Evolutionary conservation across 2,797 vertebrate genomes (phyloP), one percentile per base, ranked within the genome.

Genomic region (Trematomus bernacchii): DNA sequence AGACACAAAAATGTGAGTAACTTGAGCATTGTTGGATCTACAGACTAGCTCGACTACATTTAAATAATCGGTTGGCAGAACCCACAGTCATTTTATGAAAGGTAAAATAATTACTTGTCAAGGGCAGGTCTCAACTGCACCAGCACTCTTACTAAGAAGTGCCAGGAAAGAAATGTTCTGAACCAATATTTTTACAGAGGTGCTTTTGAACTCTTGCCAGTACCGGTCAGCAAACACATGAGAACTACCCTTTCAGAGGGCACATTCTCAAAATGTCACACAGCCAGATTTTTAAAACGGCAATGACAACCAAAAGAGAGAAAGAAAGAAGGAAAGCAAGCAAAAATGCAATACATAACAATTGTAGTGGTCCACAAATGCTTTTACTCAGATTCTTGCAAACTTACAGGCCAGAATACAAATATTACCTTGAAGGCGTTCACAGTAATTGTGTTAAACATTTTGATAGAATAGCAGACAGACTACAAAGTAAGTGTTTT

Each of bases 181-280:
- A 50, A 42, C 3, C 5, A 58, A 74, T 51, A 53, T 48, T 79
- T 37, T 61, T 61, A 60, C 59, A 66, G 53, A 77, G 30, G 6
- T 68, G 54, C 57, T 51, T 47, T 63, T 75, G 58, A 83, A 83
- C 48, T 65, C 44, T 48, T 67, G 63, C 11, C 51, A 77, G 66
- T 52, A 19, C 40, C 2, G 21, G 44, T 57, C 37, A 70, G 57
- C 55, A 48, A 67, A 76, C 67, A 67, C 65, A 19, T 0, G 2
- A 46, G 23, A 68, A 76, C 18, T 60, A 65, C 44, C 51, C 12
- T n/a, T 62, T 76, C 18, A 46, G 64, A 71, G 27, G 70, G 37
- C 66, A 55, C 1, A 61, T 46, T 61, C 57, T 66, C 23, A 30
- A 47, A 76, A 54, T 67, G 82, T 77, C 57, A 77, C 58, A 53